Evolutionary conservation across 2,113 vertebrate species (phyloP), one percentile per base, ranked within the genome.

Genomic region (Lophura nycthemera): DNA sequence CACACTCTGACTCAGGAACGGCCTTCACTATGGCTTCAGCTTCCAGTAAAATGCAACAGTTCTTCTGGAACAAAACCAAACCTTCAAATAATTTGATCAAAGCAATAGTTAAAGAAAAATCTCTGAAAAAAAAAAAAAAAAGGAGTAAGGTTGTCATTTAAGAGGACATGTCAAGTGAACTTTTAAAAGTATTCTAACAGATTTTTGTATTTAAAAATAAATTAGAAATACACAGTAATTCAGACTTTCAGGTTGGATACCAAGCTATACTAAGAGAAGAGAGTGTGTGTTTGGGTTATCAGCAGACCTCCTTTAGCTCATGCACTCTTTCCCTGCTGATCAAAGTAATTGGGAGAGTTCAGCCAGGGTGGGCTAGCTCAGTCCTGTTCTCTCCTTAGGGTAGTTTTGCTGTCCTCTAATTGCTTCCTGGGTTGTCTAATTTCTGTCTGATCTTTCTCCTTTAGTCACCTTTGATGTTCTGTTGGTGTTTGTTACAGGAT

Each of bases 381-480:
- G 12, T 87, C 40, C 77, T 82, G 40, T 84, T 93, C 66, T 59
- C 54, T 47, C 87, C 81, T 63, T 89, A 54, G 86, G 92, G 82
- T 54, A 67, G 36, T 92, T 82, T 79, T 77, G 40, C 7, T 82
- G 91, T 91, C 94, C 87, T 93, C 75, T 92, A 93, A 89, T 94
- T 94, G 54, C 78, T 83, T 50, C 67, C 52, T 14, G 6, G 32
- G 38, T 88, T 92, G 69, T 82, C 73, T 91, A 94, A 96, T 79
- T 92, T n/a, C 42, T 56, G 42, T 87, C 70, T 92, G 91, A 91
- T 91, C 89, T 83, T 91, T 59, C 47, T 86, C 36, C 22, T 91
- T 82, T 70, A 77, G 78, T 85, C 84, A 93, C 71, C 67, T 93
- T 93, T 95, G 92, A 95, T 93, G 82, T 94, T 89, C 78, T 85